phyloP scores from a whole-genome alignment of 2,113 vertebrate genomes.

The Pelodiscus sinensis region DNA sequence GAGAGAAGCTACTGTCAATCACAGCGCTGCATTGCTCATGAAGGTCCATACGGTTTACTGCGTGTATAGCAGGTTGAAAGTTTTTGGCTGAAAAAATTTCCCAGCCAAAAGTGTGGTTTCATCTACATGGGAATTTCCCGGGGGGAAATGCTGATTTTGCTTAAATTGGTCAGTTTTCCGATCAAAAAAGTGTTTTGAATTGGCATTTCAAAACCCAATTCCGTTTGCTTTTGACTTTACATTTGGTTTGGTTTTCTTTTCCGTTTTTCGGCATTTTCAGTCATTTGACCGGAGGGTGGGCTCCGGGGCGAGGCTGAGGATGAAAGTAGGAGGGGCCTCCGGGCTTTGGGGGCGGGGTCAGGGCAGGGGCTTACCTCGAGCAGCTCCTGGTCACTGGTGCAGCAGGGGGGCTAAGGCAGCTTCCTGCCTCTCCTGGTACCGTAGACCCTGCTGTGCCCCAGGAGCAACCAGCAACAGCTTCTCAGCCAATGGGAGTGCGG shows the following conservation, averaged over 20 bases:
- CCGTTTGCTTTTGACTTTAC: neutral
- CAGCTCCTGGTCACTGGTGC: no score
- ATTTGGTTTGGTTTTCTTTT: neutral
- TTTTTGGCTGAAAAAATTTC: neutral
- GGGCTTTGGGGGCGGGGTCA: no score
- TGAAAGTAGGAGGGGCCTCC: no score
- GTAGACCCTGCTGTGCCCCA: no score
- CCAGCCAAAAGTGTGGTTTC: neutral
- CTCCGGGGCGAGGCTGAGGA: no score
- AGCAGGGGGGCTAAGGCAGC: no score
- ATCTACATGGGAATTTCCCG: neutral
- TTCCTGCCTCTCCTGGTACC: no score
- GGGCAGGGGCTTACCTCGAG: no score
- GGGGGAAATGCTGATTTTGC: no score
- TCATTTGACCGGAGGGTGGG: no score
- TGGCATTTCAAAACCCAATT: neutral
- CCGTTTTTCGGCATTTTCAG: neutral
- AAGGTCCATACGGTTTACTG: neutral
- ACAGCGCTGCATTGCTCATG: neutral
- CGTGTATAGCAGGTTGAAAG: neutral
- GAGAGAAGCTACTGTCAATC: neutral
- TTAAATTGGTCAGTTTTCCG: neutral
- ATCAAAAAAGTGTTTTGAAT: neutral
- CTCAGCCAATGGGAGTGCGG: no score
- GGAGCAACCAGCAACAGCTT: no score